Percentiles rank a stretch among this genome's conserved stretches.
Conservation (phyloP, 2,888 invertebrate genomes). For the Nomada fabriciana region DNA sequence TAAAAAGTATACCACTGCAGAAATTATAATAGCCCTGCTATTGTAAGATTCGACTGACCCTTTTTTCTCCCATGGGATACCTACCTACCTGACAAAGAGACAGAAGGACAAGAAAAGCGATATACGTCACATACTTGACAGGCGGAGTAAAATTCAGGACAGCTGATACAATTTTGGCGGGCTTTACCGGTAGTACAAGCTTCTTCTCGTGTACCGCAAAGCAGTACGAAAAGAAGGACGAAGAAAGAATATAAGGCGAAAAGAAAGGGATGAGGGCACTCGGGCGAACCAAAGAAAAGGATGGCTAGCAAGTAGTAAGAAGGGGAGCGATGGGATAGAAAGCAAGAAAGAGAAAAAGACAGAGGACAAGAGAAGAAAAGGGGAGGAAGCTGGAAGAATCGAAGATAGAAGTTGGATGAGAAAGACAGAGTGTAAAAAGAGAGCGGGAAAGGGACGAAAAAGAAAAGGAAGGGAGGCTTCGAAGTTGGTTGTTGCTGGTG, state of each 20-base stretch:
- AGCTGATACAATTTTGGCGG: conserved; percentile 84
- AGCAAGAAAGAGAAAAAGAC: neutral
- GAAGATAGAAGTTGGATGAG: conserved; percentile 35
- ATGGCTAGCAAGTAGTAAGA: conserved; percentile 14
- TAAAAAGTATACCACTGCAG: conserved; percentile 42
- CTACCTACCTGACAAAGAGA: conserved; percentile 66
- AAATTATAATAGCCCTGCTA: conserved; percentile 61
- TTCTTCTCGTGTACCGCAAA: conserved; percentile 51
- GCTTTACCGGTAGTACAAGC: conserved; percentile 65
- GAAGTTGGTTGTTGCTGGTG: conserved; percentile 56
- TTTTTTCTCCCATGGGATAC: conserved; percentile 52
- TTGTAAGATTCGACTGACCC: conserved; percentile 56
- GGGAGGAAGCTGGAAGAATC: conserved; percentile 51
- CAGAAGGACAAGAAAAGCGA: conserved; percentile 52
- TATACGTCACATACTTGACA: conserved; percentile 60
- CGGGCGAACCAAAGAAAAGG: conserved; percentile 39
- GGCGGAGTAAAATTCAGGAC: conserved; percentile 77
- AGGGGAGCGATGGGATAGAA: conserved; percentile 8
- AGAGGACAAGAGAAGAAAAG: conserved; percentile 40
- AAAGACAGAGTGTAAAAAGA: conserved; percentile 39
- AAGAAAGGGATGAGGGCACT: conserved; percentile 30
- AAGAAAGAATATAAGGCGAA: conserved; percentile 21
- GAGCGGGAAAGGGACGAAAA: conserved; percentile 50
- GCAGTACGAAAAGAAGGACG: conserved; percentile 36
- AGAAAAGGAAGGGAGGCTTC: conserved; percentile 63